These are phyloP conservation scores for Caenorhabditis sulstoni DNA, from an alignment of 2,888 invertebrate species.

Conservation along the genomic window DNA sequence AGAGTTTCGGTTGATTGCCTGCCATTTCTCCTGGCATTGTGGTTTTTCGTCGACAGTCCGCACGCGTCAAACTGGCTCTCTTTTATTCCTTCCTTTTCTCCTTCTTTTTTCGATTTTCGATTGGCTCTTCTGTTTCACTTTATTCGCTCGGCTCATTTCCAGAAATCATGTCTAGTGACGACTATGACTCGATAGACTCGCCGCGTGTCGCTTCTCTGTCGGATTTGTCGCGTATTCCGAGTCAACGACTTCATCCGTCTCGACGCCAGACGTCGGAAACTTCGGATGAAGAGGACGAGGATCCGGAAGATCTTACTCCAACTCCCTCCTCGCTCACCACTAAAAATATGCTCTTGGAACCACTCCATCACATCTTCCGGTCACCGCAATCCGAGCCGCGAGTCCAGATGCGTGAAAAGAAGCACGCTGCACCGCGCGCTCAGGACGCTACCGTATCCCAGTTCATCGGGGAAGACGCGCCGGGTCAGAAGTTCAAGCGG, in stretches of 20 bases:
- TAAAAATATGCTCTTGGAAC: slow-evolving; percentile 30
- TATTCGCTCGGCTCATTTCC: neutral
- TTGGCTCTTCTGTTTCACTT: neutral
- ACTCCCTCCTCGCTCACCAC: slow-evolving; percentile 31
- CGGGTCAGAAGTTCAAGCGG: slow-evolving; percentile 52
- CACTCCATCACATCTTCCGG: slow-evolving; percentile 27
- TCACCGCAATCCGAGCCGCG: slow-evolving; percentile 9
- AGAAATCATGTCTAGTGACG: slow-evolving; percentile 42
- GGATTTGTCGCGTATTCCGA: slow-evolving; percentile 27
- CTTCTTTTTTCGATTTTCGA: too few species aligned
- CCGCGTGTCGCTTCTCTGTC: slow-evolving; percentile 48
- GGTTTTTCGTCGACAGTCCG: too few species aligned
- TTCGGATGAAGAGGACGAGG: slow-evolving; percentile 24
- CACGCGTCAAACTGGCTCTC: too few species aligned
- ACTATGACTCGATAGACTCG: slow-evolving; percentile 44
- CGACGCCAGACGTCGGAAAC: neutral
- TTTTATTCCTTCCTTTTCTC: too few species aligned
- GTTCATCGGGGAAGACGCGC: slow-evolving; percentile 24
- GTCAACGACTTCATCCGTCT: neutral
- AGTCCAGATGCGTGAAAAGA: slow-evolving; percentile 49
- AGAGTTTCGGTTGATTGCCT: too few species aligned
- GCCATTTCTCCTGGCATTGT: too few species aligned
- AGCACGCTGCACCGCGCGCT: neutral
- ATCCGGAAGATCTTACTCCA: slow-evolving; percentile 32
- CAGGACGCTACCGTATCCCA: slow-evolving; percentile 45